These are phyloP conservation scores for Plutella xylostella DNA, from an alignment of 2,888 invertebrate species.

Conservation along the genomic window DNA sequence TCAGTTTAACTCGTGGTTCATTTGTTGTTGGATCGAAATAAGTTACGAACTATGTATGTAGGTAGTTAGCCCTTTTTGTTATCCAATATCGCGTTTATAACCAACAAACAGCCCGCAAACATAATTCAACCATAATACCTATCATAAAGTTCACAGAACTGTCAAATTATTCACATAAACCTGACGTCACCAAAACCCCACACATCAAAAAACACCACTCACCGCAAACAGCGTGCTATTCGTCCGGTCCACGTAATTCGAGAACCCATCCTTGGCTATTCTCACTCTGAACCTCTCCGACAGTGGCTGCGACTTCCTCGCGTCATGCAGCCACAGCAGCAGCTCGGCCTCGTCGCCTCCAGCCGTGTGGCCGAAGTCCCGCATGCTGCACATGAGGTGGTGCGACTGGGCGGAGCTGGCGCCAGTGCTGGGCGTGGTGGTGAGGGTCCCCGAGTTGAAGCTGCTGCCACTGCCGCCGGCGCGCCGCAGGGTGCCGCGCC, in stretches of 20 bases:
- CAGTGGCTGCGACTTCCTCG: constrained; percentile 79
- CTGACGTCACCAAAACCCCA: too few relatives aligned
- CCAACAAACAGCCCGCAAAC: too few relatives aligned
- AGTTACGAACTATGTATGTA: too few relatives aligned
- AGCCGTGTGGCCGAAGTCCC: constrained; percentile 89
- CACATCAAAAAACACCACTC: too few relatives aligned
- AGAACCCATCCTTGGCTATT: constrained; percentile 91
- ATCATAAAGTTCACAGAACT: too few relatives aligned
- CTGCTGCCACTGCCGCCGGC: constrained; percentile 60
- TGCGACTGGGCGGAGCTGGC: constrained; percentile 48
- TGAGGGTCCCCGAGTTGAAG: constrained; percentile 55
- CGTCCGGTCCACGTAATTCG: constrained; percentile 89
- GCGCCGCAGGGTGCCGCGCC: constrained; percentile 59
- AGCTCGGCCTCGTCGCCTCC: constrained; percentile 93
- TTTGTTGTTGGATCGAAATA: too few relatives aligned
- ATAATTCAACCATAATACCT: too few relatives aligned
- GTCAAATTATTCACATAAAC: too few relatives aligned
- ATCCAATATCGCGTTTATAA: too few relatives aligned
- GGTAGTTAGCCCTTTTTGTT: too few relatives aligned
- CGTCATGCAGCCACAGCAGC: constrained; percentile 88
- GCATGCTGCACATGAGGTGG: constrained; percentile 85
- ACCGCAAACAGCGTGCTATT: constrained; percentile 92
- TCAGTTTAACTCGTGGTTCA: too few relatives aligned
- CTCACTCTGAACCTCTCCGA: constrained; percentile 91
- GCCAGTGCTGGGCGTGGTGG: constrained; percentile 31